phyloP scores from a whole-genome alignment of 2,888 invertebrate genomes.

The Xylota segnis region DNA sequence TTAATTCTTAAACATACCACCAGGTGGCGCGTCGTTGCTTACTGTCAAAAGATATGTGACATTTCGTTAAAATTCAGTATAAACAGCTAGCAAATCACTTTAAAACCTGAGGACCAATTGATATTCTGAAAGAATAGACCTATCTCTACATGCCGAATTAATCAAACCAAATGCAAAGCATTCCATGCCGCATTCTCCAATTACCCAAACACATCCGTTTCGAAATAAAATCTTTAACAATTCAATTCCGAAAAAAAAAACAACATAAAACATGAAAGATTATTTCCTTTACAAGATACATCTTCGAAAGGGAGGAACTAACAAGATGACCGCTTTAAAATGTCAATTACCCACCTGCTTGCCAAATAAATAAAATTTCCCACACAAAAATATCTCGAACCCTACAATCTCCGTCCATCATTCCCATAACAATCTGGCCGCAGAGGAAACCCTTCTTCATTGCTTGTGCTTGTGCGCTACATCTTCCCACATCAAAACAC shows the following conservation, averaged over 20 bases:
- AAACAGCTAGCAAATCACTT: too few species aligned
- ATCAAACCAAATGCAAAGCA: too few species aligned
- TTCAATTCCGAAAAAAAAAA: not conserved
- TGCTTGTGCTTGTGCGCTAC: not conserved
- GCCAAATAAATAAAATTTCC: constrained; percentile 57
- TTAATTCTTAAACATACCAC: too few species aligned
- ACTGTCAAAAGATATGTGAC: too few species aligned
- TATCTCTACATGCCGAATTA: too few species aligned
- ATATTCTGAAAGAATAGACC: too few species aligned
- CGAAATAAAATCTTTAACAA: not conserved
- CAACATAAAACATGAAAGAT: not conserved
- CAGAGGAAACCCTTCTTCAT: constrained; percentile 8
- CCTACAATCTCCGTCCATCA: constrained; percentile 47
- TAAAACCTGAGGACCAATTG: too few species aligned
- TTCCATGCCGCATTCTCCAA: not conserved
- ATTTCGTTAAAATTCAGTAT: too few species aligned
- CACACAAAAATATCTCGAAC: constrained; percentile 54
- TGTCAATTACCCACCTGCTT: constrained; percentile 76
- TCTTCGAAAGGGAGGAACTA: not conserved
- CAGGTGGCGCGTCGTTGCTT: too few species aligned
- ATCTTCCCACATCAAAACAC: constrained; percentile 63
- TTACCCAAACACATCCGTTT: too few species aligned
- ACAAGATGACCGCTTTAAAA: constrained; percentile 50
- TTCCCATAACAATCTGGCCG: constrained; percentile 56
- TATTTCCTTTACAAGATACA: not conserved